phyloP scores from a whole-genome alignment of 2,113 vertebrate genomes.

The Pseudorhombus dupliciocellatus region DNA sequence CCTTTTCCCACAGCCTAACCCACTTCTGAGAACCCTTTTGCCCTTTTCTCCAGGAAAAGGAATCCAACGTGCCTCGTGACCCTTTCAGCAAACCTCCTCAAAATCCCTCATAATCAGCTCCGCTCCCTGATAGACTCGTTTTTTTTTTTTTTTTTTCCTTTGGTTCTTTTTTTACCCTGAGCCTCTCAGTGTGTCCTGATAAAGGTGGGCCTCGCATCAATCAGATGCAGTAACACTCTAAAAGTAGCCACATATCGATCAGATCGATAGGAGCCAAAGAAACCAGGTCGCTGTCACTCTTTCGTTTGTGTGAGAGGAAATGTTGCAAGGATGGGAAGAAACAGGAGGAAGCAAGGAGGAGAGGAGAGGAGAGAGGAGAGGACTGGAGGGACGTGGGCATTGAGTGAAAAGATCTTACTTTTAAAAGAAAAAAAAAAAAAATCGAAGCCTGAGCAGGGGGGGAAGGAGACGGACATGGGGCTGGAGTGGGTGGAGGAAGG shows the following conservation, averaged over 20 bases:
- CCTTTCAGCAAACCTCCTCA: slow-evolving; percentile 53
- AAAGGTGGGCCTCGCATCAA: slow-evolving; percentile 45
- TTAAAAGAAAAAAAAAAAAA: not conserved
- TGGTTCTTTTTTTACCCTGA: not conserved
- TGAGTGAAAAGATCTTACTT: slow-evolving; percentile 33
- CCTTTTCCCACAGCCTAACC: slow-evolving; percentile 56
- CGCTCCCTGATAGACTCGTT: slow-evolving; percentile 36
- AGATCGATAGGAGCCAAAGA: slow-evolving; percentile 52
- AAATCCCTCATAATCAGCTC: slow-evolving; percentile 66
- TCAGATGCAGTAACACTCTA: slow-evolving; percentile 46
- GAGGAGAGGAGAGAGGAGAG: not conserved
- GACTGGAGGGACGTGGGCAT: not conserved
- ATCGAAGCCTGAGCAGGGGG: not conserved
- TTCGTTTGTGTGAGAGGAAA: slow-evolving; percentile 37
- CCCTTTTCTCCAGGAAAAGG: slow-evolving; percentile 34
- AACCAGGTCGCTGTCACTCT: slow-evolving; percentile 27
- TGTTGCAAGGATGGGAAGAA: not conserved
- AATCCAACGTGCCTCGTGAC: slow-evolving; percentile 61
- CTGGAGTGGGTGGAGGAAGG: slow-evolving; percentile 19
- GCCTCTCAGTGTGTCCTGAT: slow-evolving; percentile 32
- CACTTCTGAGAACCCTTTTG: slow-evolving; percentile 40
- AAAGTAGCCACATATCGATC: slow-evolving; percentile 63
- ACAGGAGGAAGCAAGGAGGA: not conserved
- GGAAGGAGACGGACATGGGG: slow-evolving; percentile 9
- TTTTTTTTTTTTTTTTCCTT: slow-evolving; percentile 8